Base-by-base conservation (phyloP, 2,888 invertebrate species). In the Aproaerema taeniolella region DNA sequence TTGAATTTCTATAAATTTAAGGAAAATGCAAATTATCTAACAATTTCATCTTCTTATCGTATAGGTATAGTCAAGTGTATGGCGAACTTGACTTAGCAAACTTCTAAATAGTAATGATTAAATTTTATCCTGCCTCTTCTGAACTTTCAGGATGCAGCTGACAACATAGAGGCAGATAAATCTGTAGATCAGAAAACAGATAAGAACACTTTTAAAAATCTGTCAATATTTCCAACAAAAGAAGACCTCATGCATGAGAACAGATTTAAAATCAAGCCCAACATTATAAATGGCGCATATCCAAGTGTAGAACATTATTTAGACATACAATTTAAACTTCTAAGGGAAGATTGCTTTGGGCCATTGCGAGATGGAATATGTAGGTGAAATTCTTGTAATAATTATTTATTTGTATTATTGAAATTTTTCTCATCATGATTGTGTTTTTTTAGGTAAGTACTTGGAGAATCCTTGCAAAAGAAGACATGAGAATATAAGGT, bases 311-410 rank as follows among this genome's bases (percentile, higher is more conserved):
- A 91, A 31, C 90, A 94, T 56, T 96, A 96, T 62, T 76, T 96
- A 14, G 92, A 93, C 53, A 80, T 91, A n/a, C 95, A 95, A 52
- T 94, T 94, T 59, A 88, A 92, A 25, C 77, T 95, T 24, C 63
- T 96, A 34, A 77, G 94, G 20, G 95, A 96, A 77, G 96, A 96
- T 70, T 95, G 93, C 60, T 87, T 94, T 20, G 85, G 88, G 11
- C 93, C 95, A 0, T 64, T 96, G 14, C 76, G 93, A 24, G 88
- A 91, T 57, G 93, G 92, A 44, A 87, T 93, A 64, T 63, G 83
- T 85, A 59, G 59, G 83, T 83, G 74, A 63, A 26, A 9, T 26
- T 26, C 3, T 26, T 9, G 26, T 5, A 26, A 26, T 33, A 4
- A 20, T 33, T 6, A 17, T 24, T 33, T 2, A 13, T 25, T 34